Evolutionary conservation across 2,113 vertebrate genomes (phyloP), one percentile per base, ranked within the genome.

Genomic region (Echinops telfairi): DNA sequence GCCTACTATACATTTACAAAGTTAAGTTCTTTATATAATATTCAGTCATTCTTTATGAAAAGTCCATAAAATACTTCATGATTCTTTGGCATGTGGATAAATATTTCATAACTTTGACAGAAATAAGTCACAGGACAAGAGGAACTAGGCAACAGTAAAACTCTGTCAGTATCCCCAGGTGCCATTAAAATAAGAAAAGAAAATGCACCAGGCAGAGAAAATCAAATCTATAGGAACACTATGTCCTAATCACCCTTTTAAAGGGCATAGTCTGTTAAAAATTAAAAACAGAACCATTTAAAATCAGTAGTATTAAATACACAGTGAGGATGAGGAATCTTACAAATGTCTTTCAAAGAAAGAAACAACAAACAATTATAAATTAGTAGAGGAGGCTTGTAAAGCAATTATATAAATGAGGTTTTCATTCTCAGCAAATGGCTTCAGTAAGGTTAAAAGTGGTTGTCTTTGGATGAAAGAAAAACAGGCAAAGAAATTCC

Each of bases 351-450:
- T 89, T 95, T 88, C 75, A 66, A 31, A 92, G 88, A 91, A 95
- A 92, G 38, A 95, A 85, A 80, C 11, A 80, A 33, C 36, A 95
- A 85, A 80, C 11, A 80, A 33, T 33, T 78, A 3, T 20, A 89
- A 89, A 81, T 92, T 40, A 92, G 38, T 58, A 92, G 73, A 86
- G 40, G 62, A 29, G 76, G 43, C 40, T 83, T 73, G 33, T 80
- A 58, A 92, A 93, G 38, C 0, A 0, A 90, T 93, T 80, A 76
- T 29, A 86, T 33, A 86, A 91, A 93, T 86, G 76, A 94, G 77
- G 92, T 88, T 92, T 96, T 82, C 64, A 86, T 88, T 92, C 70
- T 33, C 83, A 93, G 77, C 64, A 86, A 95, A 90, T 12, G 43
- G 73, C 29, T 91, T 84, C 17, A 76, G 27, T 79, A 36, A 92